Conservation (phyloP, 2,888 invertebrate genomes). For the Malacosoma neustria region DNA sequence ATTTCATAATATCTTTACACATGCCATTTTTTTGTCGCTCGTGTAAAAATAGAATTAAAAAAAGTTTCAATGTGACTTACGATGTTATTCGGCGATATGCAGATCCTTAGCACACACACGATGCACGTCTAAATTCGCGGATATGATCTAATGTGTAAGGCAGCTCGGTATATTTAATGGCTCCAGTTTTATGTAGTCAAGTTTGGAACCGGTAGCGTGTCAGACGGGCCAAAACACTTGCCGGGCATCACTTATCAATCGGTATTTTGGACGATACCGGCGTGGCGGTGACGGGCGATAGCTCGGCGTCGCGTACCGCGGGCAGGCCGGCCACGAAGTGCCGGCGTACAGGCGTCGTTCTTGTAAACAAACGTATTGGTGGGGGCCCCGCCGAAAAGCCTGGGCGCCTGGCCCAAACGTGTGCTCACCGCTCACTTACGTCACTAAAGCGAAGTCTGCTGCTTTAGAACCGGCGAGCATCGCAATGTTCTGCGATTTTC, state of each 20-base stretch:
- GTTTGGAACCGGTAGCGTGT: slow-evolving; percentile 24
- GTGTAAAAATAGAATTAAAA: slow-evolving; percentile 19
- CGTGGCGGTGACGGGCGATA: slow-evolving; percentile 24
- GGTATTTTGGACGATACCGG: slow-evolving; percentile 20
- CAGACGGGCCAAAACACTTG: slow-evolving; percentile 26
- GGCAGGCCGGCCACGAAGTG: slow-evolving; percentile 60
- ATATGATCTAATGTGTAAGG: slow-evolving; percentile 7
- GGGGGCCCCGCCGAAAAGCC: slow-evolving; percentile 71
- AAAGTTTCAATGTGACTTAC: slow-evolving; percentile 42
- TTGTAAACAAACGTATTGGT: slow-evolving; percentile 68
- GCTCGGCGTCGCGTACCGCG: slow-evolving; percentile 48
- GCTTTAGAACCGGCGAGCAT: slow-evolving; percentile 24
- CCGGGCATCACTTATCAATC: slow-evolving; percentile 39
- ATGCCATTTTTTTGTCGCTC: slow-evolving; percentile 23
- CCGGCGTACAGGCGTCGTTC: slow-evolving; percentile 55
- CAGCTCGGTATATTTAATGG: slow-evolving; percentile 14
- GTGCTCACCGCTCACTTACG: slow-evolving; percentile 61
- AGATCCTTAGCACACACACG: slow-evolving; percentile 39
- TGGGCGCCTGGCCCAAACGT: slow-evolving; percentile 26
- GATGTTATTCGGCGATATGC: slow-evolving; percentile 33
- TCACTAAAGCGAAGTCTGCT: slow-evolving; percentile 32
- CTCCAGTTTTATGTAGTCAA: slow-evolving; percentile 23
- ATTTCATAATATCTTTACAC: slow-evolving; percentile 24
- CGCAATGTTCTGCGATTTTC: slow-evolving; percentile 22
- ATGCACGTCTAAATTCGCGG: slow-evolving; percentile 28